phyloP scores from a whole-genome alignment of 2,113 vertebrate genomes.

The Lucifuga dentata region DNA sequence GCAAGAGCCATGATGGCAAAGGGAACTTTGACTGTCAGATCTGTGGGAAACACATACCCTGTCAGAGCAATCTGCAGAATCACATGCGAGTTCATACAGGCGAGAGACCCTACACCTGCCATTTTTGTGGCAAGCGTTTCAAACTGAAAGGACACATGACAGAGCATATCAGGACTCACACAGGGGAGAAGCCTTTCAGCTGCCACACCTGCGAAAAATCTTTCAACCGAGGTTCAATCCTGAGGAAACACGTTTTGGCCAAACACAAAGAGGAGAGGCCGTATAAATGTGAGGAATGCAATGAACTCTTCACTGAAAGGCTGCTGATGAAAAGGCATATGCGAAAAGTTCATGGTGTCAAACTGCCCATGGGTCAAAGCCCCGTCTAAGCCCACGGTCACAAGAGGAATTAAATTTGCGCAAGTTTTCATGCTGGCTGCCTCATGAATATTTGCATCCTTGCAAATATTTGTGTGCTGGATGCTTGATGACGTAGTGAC shows the following conservation, averaged over 20 bases:
- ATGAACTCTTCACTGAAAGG: conserved; percentile 56
- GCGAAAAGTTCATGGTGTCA: conserved; percentile 50
- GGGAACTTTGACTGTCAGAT: conserved; percentile 60
- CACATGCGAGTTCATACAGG: conserved; percentile 62
- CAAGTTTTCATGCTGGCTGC: too few relatives aligned
- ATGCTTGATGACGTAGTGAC: too few relatives aligned
- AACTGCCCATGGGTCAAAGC: conserved; percentile 45
- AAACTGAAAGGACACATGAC: conserved; percentile 68
- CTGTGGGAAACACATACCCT: conserved; percentile 61
- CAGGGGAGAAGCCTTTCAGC: conserved; percentile 65
- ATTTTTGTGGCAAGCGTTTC: conserved; percentile 62
- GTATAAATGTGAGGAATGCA: conserved; percentile 56
- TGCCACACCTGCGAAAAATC: conserved; percentile 66
- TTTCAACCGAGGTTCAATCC: conserved; percentile 60
- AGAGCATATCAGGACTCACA: conserved; percentile 61
- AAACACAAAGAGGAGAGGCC: conserved; percentile 64
- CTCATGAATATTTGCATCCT: too few relatives aligned
- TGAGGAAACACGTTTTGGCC: conserved; percentile 57
- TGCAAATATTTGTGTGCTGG: too few relatives aligned
- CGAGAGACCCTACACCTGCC: conserved; percentile 61
- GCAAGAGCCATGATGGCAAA: conserved; percentile 36
- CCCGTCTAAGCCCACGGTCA: conserved; percentile 18
- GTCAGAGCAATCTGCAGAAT: conserved; percentile 64
- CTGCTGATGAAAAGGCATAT: conserved; percentile 66
- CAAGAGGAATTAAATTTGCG: too few relatives aligned